Base-by-base conservation (phyloP, 2,113 vertebrate genomes). In the Bos indicus region DNA sequence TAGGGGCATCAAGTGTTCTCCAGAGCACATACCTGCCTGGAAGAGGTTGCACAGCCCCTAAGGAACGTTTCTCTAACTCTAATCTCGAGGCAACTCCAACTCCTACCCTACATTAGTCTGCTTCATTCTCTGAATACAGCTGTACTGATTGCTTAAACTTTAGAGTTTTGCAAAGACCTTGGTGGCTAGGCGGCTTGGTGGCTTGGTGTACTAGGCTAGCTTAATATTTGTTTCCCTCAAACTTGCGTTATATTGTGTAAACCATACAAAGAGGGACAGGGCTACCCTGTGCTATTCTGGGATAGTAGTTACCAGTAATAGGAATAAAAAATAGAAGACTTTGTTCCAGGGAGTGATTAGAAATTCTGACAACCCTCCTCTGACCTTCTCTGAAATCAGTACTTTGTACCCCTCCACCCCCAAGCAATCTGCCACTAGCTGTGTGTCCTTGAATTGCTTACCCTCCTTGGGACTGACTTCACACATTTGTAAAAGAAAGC, bases 1-100 rank as follows among this genome's bases (percentile, higher is more conserved):
- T 87, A 64, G 48, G 46, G 93, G 94, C 17, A 7, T 84, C 74
- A 40, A 97, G 93, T 96, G 94, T 96, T 59, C 91, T 80, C 91
- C 3, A 54, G 89, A 97, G 52, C 0, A 1, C 94, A 77, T 46
- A 80, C 92, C 93, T 77, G 46, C 48, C 57, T 82, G 48, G 67
- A 78, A 51, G 62, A 95, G 88, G 64, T 19, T 52, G 67, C 7
- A 60, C 51, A 17, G 10, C n/a, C 28, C 46, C 17, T 4, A 28
- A 78, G 74, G n/a, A 62, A 81, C 15, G 51, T 54, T 93, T 19
- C 46, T 91, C 43, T 26, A 26, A 48, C 9, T 74, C 21, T 26
- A 52, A 5, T 30, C 28, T 52, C 78, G 52, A 21, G 4, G 26
- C 43, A 81, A 40, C 62, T 25, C 16, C 30, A 60, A 13, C 28